Evolutionary conservation across 2,797 vertebrate species (phyloP).

Genomic region (Rhabdophis nuchalis): DNA sequence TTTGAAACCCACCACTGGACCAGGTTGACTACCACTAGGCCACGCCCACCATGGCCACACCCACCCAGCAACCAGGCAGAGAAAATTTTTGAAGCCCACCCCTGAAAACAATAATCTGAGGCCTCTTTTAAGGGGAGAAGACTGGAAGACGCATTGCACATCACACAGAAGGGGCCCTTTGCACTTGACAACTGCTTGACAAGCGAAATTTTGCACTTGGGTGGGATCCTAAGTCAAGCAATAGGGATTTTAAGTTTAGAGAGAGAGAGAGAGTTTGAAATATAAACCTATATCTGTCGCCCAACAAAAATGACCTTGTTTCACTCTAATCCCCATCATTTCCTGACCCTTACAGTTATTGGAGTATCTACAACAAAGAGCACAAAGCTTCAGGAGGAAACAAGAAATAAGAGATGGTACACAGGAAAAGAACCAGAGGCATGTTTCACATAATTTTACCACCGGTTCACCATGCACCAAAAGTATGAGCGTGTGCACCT

Average conservation of each 20-base stretch:
- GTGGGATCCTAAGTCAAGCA: background rate
- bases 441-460: too few species aligned
- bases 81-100: too few species aligned
- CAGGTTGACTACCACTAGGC: too few species aligned
- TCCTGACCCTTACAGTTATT: background rate
- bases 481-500: too few species aligned
- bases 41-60: too few species aligned
- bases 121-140: background rate
- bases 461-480: too few species aligned
- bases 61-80: too few species aligned
- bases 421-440: rapidly evolving
- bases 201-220: background rate
- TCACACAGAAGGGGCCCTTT: background rate
- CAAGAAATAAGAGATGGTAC: rapidly evolving
- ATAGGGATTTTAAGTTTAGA: background rate
- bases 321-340: background rate
- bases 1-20: too few species aligned
- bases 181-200: background rate
- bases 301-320: background rate
- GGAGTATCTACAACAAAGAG: too few species aligned
- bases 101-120: background rate
- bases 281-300: background rate
- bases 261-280: background rate
- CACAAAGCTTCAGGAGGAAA: rapidly evolving
- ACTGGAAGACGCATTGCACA: background rate